Conservation (phyloP, 2,797 vertebrate species). For the Sternotherus odoratus region DNA sequence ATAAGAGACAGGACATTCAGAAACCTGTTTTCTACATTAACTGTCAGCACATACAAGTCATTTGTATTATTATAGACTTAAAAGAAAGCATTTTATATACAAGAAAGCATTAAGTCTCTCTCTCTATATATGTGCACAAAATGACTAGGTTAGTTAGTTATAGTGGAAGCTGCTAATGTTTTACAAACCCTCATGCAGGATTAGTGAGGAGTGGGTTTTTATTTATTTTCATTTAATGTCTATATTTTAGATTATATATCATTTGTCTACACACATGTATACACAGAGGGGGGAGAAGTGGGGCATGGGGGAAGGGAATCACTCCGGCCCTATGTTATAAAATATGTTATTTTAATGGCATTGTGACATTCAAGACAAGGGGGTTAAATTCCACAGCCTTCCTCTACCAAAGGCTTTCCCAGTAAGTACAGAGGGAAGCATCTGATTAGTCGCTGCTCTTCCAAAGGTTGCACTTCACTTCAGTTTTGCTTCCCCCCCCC, state of each 20-base stretch:
- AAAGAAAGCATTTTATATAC: no score
- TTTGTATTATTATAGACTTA: background rate
- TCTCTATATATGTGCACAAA: background rate
- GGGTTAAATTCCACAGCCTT: background rate
- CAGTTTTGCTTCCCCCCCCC: background rate
- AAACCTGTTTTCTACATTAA: background rate
- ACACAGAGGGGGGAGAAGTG: background rate
- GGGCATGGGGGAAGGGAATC: background rate
- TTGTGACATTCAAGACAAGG: background rate
- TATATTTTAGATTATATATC: background rate
- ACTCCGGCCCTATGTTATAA: background rate
- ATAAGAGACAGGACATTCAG: background rate
- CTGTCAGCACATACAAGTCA: background rate
- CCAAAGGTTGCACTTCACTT: conserved; percentile 23
- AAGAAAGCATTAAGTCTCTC: no score
- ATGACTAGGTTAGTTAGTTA: background rate
- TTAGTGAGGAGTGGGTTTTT: background rate
- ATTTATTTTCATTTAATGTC: background rate
- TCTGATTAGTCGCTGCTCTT: background rate
- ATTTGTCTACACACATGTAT: background rate
- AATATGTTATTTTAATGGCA: background rate
- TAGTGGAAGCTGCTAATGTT: background rate
- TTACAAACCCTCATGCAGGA: background rate
- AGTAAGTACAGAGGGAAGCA: background rate
- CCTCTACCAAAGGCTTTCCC: background rate